Conservation (phyloP, 2,797 vertebrate species). For the Balearica regulorum region DNA sequence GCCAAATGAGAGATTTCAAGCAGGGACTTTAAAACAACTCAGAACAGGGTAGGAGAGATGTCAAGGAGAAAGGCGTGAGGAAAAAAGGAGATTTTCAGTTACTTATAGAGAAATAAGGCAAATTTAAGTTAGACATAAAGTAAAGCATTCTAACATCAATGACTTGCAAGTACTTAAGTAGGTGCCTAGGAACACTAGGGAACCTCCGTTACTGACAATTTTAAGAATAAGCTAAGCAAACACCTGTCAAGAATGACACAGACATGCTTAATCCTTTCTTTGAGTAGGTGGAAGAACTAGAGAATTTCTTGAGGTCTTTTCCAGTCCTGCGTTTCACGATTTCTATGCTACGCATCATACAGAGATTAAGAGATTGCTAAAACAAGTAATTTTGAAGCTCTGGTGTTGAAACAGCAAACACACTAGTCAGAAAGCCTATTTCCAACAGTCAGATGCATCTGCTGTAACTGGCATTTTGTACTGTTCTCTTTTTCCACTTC, state of each 20-base stretch:
- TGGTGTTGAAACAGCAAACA: slow-evolving; percentile 17
- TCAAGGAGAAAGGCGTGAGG: neutral
- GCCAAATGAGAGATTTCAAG: neutral
- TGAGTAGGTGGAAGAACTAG: slow-evolving; percentile 29
- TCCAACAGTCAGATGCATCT: slow-evolving; percentile 27
- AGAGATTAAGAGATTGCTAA: slow-evolving; percentile 29
- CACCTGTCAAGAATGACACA: slow-evolving; percentile 20
- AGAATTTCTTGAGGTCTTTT: slow-evolving; percentile 50
- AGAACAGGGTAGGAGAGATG: neutral
- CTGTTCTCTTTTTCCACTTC: slow-evolving; percentile 38
- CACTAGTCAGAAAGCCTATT: neutral
- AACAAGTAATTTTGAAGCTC: slow-evolving; percentile 18
- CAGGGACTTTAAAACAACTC: neutral
- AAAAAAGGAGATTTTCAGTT: neutral
- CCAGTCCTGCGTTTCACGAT: neutral
- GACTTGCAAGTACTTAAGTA: neutral
- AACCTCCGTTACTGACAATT: neutral
- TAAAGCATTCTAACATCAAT: slow-evolving; percentile 1
- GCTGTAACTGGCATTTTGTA: slow-evolving; percentile 9
- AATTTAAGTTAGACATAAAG: neutral
- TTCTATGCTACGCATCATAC: neutral
- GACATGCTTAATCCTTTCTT: neutral
- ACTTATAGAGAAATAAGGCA: neutral
- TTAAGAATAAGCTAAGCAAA: slow-evolving; percentile 31
- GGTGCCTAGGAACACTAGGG: neutral